Base-by-base conservation (phyloP, 2,888 invertebrate genomes). In the Miltochrista miniata region DNA sequence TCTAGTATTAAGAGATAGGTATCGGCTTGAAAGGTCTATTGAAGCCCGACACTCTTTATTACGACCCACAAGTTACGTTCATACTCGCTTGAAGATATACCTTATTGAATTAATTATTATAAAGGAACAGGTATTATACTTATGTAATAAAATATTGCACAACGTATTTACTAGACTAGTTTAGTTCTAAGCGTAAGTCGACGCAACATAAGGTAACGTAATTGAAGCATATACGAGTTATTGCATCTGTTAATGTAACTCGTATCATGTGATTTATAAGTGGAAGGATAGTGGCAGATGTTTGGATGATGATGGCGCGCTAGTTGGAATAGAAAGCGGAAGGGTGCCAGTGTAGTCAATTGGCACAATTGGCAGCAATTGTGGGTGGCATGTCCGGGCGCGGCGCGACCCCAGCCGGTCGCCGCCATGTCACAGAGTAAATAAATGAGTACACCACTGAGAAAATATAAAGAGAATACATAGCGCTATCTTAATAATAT, bases 281-380 rank as follows among this genome's bases (percentile, higher is more conserved):
- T 64, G 66, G 62, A 33, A 13, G 13, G 60, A 62, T 68, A 67
- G 66, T 72, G 79, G 78, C 89, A 89, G 88, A 86, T 89, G 87
- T 81, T 81, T 67, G 18, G 72, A 74, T 76, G 72, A 71, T 70
- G 70, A 64, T 68, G 69, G 62, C 61, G 44, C 65, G 56, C 69
- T 72, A 68, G 66, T 68, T 61, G 53, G 70, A 70, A 80, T 85
- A 83, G 82, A 85, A 89, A 89, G 88, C 89, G 90, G 90, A 90
- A 89, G 90, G 89, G 90, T 89, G 90, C 82, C 83, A 73, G 83
- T 77, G 76, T 74, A 78, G 81, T 87, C 90, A 90, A 91, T 90
- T 91, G 90, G 84, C 85, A 78, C 90, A 92, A 92, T 91, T 92
- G 92, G 78, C 77, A 79, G 87, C 88, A 92, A 92, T 92, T 91